These are phyloP conservation scores for Eupithecia abbreviata DNA, from an alignment of 2,888 invertebrate species.

Conservation along the genomic window DNA sequence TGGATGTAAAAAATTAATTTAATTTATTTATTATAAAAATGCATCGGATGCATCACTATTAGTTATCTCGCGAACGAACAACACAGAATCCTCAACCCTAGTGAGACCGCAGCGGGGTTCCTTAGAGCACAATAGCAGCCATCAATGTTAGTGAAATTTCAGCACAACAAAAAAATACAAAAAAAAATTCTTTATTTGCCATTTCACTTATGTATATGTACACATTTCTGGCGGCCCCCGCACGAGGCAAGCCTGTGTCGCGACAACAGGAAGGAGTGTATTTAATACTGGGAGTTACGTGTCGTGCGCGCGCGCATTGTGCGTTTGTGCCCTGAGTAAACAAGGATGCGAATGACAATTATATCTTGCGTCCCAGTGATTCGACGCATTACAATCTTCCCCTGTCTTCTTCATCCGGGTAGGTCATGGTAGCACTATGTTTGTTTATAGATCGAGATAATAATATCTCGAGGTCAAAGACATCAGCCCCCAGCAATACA, in stretches of 20 bases:
- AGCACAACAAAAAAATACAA: too few relatives aligned
- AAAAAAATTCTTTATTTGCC: too few relatives aligned
- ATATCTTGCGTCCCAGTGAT: neutral
- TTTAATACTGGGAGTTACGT: slow-evolving; percentile 26
- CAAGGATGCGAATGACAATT: slow-evolving; percentile 3
- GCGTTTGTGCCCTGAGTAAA: neutral
- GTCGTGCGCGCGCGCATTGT: neutral
- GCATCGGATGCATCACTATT: neutral
- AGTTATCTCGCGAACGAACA: neutral
- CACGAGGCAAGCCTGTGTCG: too few relatives aligned
- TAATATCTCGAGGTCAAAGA: neutral
- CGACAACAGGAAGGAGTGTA: slow-evolving; percentile 34
- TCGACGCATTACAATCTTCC: neutral
- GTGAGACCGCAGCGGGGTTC: slow-evolving; percentile 28
- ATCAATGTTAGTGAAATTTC: slow-evolving; percentile 38
- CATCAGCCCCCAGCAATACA: neutral
- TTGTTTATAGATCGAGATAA: neutral
- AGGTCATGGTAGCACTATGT: neutral
- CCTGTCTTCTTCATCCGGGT: neutral
- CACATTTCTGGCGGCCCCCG: too few relatives aligned
- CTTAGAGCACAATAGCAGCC: slow-evolving; percentile 36
- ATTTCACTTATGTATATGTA: too few relatives aligned
- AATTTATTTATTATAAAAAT: too few relatives aligned
- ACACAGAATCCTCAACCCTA: slow-evolving; percentile 21
- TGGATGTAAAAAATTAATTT: too few relatives aligned